phyloP scores from a whole-genome alignment of 2,113 vertebrate species.

The Austrofundulus limnaeus region DNA sequence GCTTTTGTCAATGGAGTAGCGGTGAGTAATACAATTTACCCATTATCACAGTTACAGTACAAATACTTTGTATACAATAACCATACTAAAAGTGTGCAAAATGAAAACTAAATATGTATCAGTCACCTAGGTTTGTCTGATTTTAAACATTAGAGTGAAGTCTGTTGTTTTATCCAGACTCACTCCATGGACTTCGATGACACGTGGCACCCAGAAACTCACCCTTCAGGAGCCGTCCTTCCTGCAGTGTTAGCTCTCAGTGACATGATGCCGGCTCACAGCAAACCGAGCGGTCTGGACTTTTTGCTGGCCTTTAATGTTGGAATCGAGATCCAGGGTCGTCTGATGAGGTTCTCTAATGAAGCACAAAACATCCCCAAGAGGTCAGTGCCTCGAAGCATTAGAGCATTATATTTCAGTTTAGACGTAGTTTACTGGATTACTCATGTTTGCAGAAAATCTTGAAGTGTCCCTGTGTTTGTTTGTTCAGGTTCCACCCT shows the following conservation, averaged over 20 bases:
- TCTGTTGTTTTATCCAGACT: slow-evolving; percentile 64
- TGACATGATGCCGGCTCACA: slow-evolving; percentile 80
- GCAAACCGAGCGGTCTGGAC: slow-evolving; percentile 83
- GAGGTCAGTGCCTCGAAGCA: slow-evolving; percentile 70
- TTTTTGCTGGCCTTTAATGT: slow-evolving; percentile 87
- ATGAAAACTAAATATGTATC: too few relatives aligned
- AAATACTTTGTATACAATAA: too few relatives aligned
- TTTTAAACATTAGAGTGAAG: neutral
- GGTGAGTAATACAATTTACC: slow-evolving; percentile 67
- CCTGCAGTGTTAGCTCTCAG: slow-evolving; percentile 85
- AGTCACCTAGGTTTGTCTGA: too few relatives aligned
- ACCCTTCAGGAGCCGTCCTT: slow-evolving; percentile 87
- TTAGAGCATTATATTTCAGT: neutral
- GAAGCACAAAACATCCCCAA: slow-evolving; percentile 87
- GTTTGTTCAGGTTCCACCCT: slow-evolving; percentile 84
- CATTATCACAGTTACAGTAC: too few relatives aligned
- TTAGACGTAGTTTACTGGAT: neutral
- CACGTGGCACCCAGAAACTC: slow-evolving; percentile 54
- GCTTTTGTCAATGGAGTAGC: slow-evolving; percentile 88
- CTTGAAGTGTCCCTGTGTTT: slow-evolving; percentile 4
- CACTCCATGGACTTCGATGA: slow-evolving; percentile 93
- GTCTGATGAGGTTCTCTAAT: slow-evolving; percentile 86
- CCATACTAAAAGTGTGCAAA: too few relatives aligned
- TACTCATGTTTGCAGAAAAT: neutral
- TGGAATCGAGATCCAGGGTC: slow-evolving; percentile 87